A percentile compares a stretch with the other conserved stretches of the same genome.
Evolutionary conservation across 2,888 invertebrate species (phyloP).

Genomic region (Cheilosia variabilis): DNA sequence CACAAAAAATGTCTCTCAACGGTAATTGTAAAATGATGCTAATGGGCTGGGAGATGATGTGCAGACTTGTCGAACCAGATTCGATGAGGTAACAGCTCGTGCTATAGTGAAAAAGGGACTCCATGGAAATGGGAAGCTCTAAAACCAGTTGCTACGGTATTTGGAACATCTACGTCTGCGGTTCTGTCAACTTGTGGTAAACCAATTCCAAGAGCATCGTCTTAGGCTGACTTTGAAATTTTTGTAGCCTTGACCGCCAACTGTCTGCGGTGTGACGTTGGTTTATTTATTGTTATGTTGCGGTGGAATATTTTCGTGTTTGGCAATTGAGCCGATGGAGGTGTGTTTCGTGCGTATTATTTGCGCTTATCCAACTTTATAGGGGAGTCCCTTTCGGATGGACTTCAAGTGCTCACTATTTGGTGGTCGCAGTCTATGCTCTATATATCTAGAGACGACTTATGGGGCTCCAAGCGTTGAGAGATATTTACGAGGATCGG

Average conservation of each 20-base stretch:
- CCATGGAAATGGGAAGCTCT: background rate
- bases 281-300: background rate
- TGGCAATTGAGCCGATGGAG: too few relatives aligned
- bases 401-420: too few relatives aligned
- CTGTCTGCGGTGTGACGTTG: background rate
- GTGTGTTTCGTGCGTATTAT: too few relatives aligned
- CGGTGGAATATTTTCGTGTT: background rate
- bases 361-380: too few relatives aligned
- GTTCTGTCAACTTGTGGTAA: background rate
- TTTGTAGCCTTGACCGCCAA: conserved; percentile 11
- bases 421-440: too few relatives aligned
- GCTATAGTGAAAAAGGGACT: background rate
- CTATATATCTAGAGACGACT: too few relatives aligned
- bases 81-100: background rate
- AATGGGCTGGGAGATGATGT: background rate
- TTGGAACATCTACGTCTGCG: background rate
- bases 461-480: too few relatives aligned
- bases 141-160: conserved; percentile 1
- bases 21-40: conserved; percentile 12
- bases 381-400: too few relatives aligned
- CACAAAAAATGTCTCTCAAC: background rate
- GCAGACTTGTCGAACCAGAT: conserved; percentile 9
- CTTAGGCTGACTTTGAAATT: conserved; percentile 3
- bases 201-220: conserved; percentile 19
- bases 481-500: too few relatives aligned